Evolutionary conservation across 2,113 vertebrate species (phyloP), one percentile per base, ranked within the genome.

Genomic region (Microtus montanus): DNA sequence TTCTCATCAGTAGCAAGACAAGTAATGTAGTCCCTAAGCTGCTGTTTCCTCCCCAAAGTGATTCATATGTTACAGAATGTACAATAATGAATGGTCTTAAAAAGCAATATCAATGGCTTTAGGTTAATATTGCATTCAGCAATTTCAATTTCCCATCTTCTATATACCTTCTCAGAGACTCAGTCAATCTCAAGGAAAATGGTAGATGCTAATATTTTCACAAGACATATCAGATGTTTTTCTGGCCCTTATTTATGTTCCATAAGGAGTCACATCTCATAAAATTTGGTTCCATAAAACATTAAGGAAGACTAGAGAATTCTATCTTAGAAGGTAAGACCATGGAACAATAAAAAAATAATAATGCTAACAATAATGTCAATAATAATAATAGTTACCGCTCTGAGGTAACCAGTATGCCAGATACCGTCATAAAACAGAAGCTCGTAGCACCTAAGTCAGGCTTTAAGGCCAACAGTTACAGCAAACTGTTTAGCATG

Each of bases 161-260:
- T 64, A 7, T 8, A 3, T 38, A 52, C 5, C 44, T 93, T 91
- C 75, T 64, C 30, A 6, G 83, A 66, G 38, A 79, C 10, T n/a
- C 89, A 87, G 35, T 24, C 12, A 88, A 78, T 84, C 49, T 82
- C 30, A 14, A 71, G 80, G 64, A 96, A 92, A 80, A 94, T 28
- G 14, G 15, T 33, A 14, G 5, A 20, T 2, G 58, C 28, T 63
- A 26, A 38, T 38, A 28, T 28, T 80, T 91, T 87, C 24, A 91
- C 78, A 89, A 54, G 5, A 66, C 22, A 70, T 47, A 49, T 17
- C 22, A 24, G 24, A 22, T 61, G 19, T 35, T 58, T 88, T 75
- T 33, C 79, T 93, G 52, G 28, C 0, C 15, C 17, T 90, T 83
- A 19, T 90, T 84, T 70, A 41, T 44, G 64, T 90, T 88, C 88